These are phyloP conservation scores for Tenthredo notha DNA, from an alignment of 2,888 invertebrate species.

Conservation along the genomic window DNA sequence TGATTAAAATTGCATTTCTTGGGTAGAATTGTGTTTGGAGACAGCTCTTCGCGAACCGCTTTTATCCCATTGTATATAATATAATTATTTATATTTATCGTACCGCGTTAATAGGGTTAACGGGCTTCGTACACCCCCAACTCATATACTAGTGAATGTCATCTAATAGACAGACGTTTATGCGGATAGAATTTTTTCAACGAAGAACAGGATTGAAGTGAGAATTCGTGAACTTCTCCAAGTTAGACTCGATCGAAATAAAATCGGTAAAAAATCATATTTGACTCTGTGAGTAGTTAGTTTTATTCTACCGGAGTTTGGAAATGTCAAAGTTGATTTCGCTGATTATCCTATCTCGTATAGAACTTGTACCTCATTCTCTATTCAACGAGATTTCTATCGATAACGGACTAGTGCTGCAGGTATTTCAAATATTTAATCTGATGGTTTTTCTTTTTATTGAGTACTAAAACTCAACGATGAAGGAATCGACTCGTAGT, in stretches of 20 bases:
- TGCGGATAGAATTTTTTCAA: neutral
- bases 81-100: neutral
- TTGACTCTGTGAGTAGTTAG: neutral
- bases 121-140: neutral
- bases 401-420: neutral
- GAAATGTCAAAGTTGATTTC: neutral
- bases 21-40: neutral
- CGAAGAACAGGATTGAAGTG: neutral
- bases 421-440: neutral
- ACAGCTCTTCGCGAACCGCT: constrained; percentile 2
- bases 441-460: neutral
- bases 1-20: constrained; percentile 39
- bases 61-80: neutral
- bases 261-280: too few relatives aligned
- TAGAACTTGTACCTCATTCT: neutral
- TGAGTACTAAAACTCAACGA: neutral
- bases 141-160: neutral
- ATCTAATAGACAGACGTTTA: neutral
- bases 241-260: too few relatives aligned
- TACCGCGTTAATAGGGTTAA: neutral
- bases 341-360: neutral
- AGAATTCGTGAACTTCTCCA: neutral
- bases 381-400: neutral
- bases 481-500: neutral
- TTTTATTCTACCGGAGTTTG: neutral